Conservation (phyloP, 2,113 vertebrate genomes). For the Percopsis transmontana region DNA sequence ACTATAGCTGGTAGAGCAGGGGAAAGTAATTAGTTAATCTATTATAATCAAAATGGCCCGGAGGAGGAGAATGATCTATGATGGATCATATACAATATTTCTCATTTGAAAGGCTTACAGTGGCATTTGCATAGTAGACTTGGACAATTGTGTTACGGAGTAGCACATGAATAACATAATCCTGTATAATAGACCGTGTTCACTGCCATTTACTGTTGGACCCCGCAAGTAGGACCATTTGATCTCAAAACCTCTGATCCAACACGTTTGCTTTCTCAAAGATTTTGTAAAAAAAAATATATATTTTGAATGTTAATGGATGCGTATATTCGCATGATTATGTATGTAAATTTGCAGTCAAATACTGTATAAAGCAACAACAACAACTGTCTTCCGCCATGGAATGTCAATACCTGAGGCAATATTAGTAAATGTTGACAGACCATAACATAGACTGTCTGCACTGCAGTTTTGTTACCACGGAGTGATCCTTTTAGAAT, state of each 20-base stretch:
- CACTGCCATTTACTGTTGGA: too few species aligned
- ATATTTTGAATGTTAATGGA: too few species aligned
- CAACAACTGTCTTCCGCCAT: background rate
- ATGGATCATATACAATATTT: constrained; percentile 51
- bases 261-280: too few species aligned
- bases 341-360: too few species aligned
- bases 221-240: too few species aligned
- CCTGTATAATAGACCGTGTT: constrained; percentile 16
- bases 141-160: constrained; percentile 31
- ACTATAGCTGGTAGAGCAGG: constrained; percentile 50
- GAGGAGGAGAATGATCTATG: constrained; percentile 50
- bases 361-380: background rate
- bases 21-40: constrained; percentile 67
- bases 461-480: constrained; percentile 45
- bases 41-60: constrained; percentile 68
- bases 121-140: constrained; percentile 22
- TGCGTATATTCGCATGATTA: too few species aligned
- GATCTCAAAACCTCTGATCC: too few species aligned
- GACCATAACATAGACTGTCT: constrained; percentile 29
- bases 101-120: constrained; percentile 23
- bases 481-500: constrained; percentile 35
- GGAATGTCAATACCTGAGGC: constrained; percentile 8
- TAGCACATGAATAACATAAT: constrained; percentile 1
- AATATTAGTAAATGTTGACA: constrained; percentile 41
- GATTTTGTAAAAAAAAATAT: too few species aligned